A percentile compares a stretch with the other conserved stretches of the same genome.
Conservation (phyloP, 2,888 invertebrate genomes). For the Antheraea assamensis region DNA sequence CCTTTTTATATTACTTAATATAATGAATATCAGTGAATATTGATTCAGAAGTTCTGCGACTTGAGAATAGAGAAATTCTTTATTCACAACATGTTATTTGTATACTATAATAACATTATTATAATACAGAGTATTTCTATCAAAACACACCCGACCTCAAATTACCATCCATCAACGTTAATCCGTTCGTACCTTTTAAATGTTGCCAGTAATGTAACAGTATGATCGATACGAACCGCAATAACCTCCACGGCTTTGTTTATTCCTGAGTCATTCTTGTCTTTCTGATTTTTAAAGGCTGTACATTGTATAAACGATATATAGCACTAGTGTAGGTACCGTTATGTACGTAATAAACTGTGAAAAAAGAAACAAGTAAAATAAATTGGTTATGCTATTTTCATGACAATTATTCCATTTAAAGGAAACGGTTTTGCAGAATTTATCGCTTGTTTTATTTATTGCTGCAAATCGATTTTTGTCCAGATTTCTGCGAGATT, state of each 20-base stretch:
- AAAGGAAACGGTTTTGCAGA: neutral
- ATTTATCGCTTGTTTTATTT: neutral
- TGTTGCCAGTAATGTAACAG: neutral
- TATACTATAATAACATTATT: neutral
- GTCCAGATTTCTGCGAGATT: too few relatives aligned
- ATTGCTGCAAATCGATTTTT: neutral
- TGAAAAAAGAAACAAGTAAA: neutral
- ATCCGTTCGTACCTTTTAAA: slow-evolving; percentile 3
- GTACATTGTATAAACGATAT: neutral
- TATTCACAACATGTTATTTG: neutral
- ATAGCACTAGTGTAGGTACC: neutral
- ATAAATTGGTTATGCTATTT: neutral
- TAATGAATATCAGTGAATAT: too few relatives aligned
- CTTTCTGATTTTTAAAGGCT: neutral
- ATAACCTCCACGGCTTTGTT: neutral
- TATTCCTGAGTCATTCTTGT: neutral
- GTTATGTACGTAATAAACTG: neutral
- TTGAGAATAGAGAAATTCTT: neutral
- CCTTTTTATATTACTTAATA: too few relatives aligned
- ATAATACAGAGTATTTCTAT: neutral
- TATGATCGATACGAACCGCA: slow-evolving; percentile 5
- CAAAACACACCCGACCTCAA: neutral
- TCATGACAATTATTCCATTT: neutral
- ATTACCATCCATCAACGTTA: slow-evolving; percentile 9
- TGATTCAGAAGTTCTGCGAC: neutral